phyloP scores from a whole-genome alignment of 1,140 invertebrate genomes.

The Sycobia sp. region DNA sequence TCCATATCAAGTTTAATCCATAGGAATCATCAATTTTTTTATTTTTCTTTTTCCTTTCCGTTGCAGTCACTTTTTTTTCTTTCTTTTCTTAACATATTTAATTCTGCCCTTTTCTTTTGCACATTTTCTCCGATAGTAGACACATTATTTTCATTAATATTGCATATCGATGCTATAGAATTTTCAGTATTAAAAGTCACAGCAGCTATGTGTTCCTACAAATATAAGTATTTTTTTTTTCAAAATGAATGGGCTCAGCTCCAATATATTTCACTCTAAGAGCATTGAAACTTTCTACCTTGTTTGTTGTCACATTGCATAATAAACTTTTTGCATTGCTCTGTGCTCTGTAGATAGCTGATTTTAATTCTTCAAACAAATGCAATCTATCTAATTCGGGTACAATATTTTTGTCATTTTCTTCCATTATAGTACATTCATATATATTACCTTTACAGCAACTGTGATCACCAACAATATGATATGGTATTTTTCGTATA shows the following conservation, averaged over 20 bases:
- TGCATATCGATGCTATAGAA: not conserved
- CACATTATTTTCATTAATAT: not conserved
- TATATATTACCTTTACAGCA: too few relatives aligned
- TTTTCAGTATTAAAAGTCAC: conserved; percentile 11
- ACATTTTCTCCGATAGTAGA: not conserved
- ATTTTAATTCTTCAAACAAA: too few relatives aligned
- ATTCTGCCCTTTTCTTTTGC: not conserved
- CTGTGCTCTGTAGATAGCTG: not conserved
- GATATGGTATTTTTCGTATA: too few relatives aligned
- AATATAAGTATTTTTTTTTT: conserved; percentile 14
- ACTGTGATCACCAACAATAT: too few relatives aligned
- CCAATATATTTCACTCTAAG: conserved; percentile 10
- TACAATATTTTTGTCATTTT: too few relatives aligned
- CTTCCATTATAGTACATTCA: too few relatives aligned
- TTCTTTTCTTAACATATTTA: not conserved
- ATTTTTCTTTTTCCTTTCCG: too few relatives aligned
- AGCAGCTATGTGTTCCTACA: conserved; percentile 10
- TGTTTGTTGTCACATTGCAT: not conserved
- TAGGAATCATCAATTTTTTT: not conserved
- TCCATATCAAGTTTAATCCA: too few relatives aligned
- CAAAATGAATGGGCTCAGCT: conserved; percentile 23
- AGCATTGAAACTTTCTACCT: conserved; percentile 2
- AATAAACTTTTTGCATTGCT: not conserved
- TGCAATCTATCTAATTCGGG: too few relatives aligned
- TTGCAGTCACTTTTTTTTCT: too few relatives aligned